phyloP scores from a whole-genome alignment of 2,888 invertebrate genomes.

The Brachyopa scutellaris region DNA sequence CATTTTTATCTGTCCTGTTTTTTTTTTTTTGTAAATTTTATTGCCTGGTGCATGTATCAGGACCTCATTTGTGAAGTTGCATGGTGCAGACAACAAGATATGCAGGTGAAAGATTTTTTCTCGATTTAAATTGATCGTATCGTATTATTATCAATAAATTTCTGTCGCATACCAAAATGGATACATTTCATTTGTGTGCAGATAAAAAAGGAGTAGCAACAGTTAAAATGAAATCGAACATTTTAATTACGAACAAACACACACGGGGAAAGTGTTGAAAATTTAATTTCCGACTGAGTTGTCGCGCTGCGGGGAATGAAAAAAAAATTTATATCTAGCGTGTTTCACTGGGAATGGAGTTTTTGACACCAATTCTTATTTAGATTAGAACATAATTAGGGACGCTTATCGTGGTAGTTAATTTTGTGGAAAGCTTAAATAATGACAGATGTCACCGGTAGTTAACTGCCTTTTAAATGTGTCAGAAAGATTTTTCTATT shows the following conservation, averaged over 20 bases:
- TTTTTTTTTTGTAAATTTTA: constrained; percentile 17
- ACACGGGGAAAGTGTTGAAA: constrained; percentile 8
- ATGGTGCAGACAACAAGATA: constrained; percentile 40
- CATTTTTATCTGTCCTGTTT: not conserved
- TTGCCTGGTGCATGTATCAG: constrained; percentile 16
- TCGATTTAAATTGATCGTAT: constrained; percentile 59
- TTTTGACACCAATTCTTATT: no score
- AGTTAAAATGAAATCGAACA: constrained; percentile 1
- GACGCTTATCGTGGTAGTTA: no score
- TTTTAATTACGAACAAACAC: not conserved
- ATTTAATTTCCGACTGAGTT: constrained; percentile 10
- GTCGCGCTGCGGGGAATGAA: no score
- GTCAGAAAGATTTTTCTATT: no score
- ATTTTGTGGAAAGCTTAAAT: no score
- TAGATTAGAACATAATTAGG: no score
- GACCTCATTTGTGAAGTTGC: not conserved
- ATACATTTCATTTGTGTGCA: not conserved
- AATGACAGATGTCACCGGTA: no score
- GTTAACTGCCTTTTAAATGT: no score
- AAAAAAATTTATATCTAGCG: no score
- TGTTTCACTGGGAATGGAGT: no score
- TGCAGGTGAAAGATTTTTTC: constrained; percentile 45
- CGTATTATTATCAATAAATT: constrained; percentile 41
- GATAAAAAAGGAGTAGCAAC: not conserved
- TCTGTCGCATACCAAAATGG: constrained; percentile 3